Conservation (phyloP, 2,888 invertebrate species). For the Mesorhabditis sp. region DNA sequence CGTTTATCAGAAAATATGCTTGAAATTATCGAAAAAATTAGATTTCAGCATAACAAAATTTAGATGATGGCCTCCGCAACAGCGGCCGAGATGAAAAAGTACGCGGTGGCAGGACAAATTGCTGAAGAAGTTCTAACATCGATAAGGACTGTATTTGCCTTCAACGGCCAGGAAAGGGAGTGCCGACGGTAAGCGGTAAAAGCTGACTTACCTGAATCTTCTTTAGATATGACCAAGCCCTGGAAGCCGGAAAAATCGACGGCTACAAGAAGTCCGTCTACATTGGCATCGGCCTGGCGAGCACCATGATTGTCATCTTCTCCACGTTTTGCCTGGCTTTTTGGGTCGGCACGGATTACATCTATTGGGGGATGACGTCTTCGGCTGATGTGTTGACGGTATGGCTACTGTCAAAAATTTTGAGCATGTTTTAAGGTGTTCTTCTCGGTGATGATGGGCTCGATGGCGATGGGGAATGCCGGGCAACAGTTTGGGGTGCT, state of each 20-base stretch:
- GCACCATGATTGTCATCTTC: constrained; percentile 57
- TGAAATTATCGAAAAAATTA: no score
- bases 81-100: constrained; percentile 57
- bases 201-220: no score
- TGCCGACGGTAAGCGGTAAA: neutral
- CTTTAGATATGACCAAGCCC: constrained; percentile 35
- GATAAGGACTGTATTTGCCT: constrained; percentile 35
- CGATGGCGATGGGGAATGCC: constrained; percentile 71
- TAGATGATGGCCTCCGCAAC: constrained; percentile 61
- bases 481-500: constrained; percentile 78
- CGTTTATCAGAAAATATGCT: no score
- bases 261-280: constrained; percentile 43
- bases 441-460: constrained; percentile 61
- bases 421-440: constrained; percentile 58
- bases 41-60: no score
- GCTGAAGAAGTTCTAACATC: constrained; percentile 38
- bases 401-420: neutral
- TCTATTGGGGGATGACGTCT: constrained; percentile 24
- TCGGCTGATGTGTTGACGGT: constrained; percentile 35
- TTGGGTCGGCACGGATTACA: constrained; percentile 39
- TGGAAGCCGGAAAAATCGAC: constrained; percentile 28
- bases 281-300: constrained; percentile 55
- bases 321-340: constrained; percentile 47
- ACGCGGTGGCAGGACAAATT: constrained; percentile 36
- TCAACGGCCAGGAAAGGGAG: constrained; percentile 38